Evolutionary conservation across 2,888 invertebrate genomes (phyloP).

Genomic region (Ophioninae sp.): DNA sequence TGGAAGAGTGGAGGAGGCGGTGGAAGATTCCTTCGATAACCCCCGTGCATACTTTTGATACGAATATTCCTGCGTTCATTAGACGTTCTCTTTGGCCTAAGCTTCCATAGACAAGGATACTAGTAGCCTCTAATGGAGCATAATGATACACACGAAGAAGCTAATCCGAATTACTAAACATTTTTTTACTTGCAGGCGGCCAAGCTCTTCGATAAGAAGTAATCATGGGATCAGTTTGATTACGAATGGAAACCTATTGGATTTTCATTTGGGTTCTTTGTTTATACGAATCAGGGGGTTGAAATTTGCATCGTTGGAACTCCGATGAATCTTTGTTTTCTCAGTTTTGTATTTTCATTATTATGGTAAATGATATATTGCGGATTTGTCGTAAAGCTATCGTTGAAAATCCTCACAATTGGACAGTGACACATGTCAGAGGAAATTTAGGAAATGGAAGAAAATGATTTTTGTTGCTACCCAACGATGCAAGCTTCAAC

Average conservation of each 20-base stretch:
- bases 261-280: not conserved
- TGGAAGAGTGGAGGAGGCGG: not conserved
- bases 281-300: not conserved
- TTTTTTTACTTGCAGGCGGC: not conserved
- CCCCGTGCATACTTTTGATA: slow-evolving; percentile 12
- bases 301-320: no score
- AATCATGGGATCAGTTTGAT: not conserved
- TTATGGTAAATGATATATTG: no score
- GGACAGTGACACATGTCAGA: no score
- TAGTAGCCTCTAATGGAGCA: not conserved
- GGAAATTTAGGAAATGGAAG: no score
- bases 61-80: slow-evolving; percentile 19
- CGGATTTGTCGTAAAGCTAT: no score
- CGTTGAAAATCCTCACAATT: no score
- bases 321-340: no score
- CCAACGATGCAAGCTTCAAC: no score
- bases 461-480: no score
- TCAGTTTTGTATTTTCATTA: no score
- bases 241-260: not conserved
- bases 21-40: not conserved
- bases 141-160: not conserved
- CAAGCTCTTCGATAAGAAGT: not conserved
- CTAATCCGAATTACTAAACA: not conserved
- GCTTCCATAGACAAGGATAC: not conserved
- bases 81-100: slow-evolving; percentile 18